Percentiles rank a stretch among this genome's conserved stretches.
phyloP scores from a whole-genome alignment of 2,797 vertebrate species.

The Ibycter americanus region DNA sequence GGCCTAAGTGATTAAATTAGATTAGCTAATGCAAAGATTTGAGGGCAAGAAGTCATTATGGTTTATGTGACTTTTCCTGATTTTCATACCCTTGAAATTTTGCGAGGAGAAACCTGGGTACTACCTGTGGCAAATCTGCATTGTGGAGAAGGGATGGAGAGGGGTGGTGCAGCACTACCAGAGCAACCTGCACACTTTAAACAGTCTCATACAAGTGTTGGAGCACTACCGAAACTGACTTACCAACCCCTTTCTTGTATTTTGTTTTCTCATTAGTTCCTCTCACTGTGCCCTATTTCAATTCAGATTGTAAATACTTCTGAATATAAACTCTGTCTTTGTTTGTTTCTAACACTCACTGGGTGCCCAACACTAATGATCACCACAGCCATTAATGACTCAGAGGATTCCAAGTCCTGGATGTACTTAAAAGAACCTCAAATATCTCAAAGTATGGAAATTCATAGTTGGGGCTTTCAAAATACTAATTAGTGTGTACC shows the following conservation, averaged over 20 bases:
- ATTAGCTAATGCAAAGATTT: neutral
- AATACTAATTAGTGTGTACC: conserved; percentile 27
- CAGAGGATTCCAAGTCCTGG: neutral
- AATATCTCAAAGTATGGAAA: neutral
- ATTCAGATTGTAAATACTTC: neutral
- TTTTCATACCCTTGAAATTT: neutral
- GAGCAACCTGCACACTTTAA: neutral
- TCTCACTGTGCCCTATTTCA: neutral
- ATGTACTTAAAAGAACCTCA: conserved; percentile 19
- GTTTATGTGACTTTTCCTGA: neutral
- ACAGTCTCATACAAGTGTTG: neutral
- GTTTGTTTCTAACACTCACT: neutral
- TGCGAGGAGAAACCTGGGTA: neutral
- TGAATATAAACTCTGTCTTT: neutral
- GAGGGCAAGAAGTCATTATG: neutral
- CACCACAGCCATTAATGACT: neutral
- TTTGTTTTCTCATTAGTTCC: neutral
- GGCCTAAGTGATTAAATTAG: neutral
- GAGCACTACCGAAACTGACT: neutral
- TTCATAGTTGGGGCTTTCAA: neutral
- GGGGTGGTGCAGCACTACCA: neutral
- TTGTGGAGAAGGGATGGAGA: neutral
- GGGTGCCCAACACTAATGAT: conserved; percentile 17
- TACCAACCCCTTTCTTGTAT: neutral
- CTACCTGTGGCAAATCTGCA: neutral